Conservation (phyloP, 2,888 invertebrate species). For the Tetropium fuscum region DNA sequence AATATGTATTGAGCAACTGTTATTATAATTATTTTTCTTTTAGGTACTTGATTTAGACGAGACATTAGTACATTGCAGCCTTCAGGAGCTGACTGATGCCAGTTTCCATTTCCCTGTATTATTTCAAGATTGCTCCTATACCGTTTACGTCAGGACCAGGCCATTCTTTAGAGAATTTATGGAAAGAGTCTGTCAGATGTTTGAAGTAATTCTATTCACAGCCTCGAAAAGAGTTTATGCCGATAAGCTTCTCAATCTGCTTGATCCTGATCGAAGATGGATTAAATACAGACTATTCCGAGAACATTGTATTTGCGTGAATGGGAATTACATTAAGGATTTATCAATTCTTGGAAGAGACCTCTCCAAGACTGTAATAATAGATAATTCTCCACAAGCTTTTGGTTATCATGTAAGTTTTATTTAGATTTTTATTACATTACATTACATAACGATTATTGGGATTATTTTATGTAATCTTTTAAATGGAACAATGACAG, state of each 20-base stretch:
- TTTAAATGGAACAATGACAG: no score
- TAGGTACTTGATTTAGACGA: conserved; percentile 82
- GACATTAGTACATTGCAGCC: conserved; percentile 94
- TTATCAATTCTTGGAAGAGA: conserved; percentile 93
- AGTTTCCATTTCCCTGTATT: conserved; percentile 94
- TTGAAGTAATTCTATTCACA: conserved; percentile 88
- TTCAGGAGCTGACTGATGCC: conserved; percentile 91
- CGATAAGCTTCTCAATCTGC: conserved; percentile 89
- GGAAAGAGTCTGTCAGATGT: conserved; percentile 69
- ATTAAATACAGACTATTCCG: conserved; percentile 94
- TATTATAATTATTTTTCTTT: no score
- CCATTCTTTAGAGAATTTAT: conserved; percentile 94
- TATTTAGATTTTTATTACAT: no score
- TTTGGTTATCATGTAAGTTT: conserved; percentile 87
- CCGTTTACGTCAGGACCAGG: conserved; percentile 85
- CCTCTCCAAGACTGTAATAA: conserved; percentile 87
- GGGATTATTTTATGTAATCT: no score
- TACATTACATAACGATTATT: no score
- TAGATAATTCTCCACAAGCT: conserved; percentile 93
- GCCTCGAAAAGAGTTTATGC: conserved; percentile 97
- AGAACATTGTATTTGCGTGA: conserved; percentile 95
- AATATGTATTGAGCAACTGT: no score
- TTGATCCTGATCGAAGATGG: conserved; percentile 90
- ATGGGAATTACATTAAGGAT: conserved; percentile 97
- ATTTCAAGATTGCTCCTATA: conserved; percentile 92